Evolutionary conservation across 2,797 vertebrate species (phyloP), one percentile per base, ranked within the genome.

Genomic region (Scarus forsteni): DNA sequence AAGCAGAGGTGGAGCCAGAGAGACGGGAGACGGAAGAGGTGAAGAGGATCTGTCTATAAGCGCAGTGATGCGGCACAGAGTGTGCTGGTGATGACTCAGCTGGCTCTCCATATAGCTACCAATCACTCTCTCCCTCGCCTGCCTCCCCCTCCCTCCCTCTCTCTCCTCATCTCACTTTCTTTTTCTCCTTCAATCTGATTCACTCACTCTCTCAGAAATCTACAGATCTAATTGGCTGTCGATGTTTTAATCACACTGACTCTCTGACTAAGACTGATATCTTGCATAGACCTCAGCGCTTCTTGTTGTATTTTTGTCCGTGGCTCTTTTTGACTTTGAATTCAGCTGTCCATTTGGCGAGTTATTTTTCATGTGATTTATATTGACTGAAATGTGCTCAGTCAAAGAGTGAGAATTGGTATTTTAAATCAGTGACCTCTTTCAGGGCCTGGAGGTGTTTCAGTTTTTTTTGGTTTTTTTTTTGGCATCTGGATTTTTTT

Each of bases 41-140:
- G 79, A 89, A 89, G 88, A 83, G 82, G 81, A 90, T 93, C 89
- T 91, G 93, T 89, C 92, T 93, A 90, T 91, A 92, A 92, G 92
- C 91, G 92, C 92, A 94, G 89, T 90, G 91, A 93, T 94, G 92
- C 93, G 86, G 93, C 88, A 94, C 93, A 92, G 85, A 91, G 88
- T 94, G 93, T 94, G 79, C 92, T 88, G 90, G 88, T 92, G 91
- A 93, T 95, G 94, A 95, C 88, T 95, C 94, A 95, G 93, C 92
- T 90, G 88, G 83, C 90, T 92, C 92, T 90, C 83, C 92, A 92
- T 94, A 94, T 93, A 94, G 92, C 91, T 88, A 92, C 92, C 92
- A 92, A 88, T 93, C 90, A 87, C 83, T 89, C 86, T 85, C 79
- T 77, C 81, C 60, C 79, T 81, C 60, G 61, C 62, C 65, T 59